phyloP scores from a whole-genome alignment of 2,797 vertebrate genomes.

The Alauda arvensis region DNA sequence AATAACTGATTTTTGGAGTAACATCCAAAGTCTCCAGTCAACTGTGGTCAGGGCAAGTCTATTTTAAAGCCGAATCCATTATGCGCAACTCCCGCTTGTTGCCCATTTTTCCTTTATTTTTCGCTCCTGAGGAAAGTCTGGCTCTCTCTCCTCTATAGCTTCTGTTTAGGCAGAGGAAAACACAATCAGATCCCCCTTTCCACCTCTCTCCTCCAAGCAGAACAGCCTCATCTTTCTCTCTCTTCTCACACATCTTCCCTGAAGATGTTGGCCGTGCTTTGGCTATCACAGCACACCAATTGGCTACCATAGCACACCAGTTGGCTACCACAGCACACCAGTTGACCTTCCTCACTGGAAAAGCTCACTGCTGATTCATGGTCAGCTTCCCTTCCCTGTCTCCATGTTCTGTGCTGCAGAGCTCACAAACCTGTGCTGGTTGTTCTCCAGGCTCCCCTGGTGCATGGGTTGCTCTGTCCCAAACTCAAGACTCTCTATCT shows the following conservation, averaged over 20 bases:
- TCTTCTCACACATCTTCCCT: neutral
- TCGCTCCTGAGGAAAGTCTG: neutral
- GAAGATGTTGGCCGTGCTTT: neutral
- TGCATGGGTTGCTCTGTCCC: neutral
- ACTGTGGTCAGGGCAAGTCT: neutral
- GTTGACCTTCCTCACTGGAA: neutral
- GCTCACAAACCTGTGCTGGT: neutral
- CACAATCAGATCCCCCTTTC: neutral
- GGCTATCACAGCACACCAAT: neutral
- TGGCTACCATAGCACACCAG: neutral
- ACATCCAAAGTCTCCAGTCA: neutral
- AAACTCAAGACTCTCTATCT: neutral
- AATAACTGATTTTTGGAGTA: neutral
- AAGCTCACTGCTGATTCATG: neutral
- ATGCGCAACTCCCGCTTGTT: neutral
- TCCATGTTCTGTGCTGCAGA: neutral
- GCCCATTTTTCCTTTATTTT: neutral
- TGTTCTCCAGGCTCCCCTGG: neutral
- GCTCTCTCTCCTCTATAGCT: neutral
- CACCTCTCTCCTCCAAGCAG: neutral
- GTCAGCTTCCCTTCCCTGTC: neutral
- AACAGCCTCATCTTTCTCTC: neutral
- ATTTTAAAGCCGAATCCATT: neutral
- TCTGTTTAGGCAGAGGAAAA: neutral
- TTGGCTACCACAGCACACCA: neutral